Conservation (phyloP, 2,113 vertebrate genomes). For the Macheiramphus alcinus region DNA sequence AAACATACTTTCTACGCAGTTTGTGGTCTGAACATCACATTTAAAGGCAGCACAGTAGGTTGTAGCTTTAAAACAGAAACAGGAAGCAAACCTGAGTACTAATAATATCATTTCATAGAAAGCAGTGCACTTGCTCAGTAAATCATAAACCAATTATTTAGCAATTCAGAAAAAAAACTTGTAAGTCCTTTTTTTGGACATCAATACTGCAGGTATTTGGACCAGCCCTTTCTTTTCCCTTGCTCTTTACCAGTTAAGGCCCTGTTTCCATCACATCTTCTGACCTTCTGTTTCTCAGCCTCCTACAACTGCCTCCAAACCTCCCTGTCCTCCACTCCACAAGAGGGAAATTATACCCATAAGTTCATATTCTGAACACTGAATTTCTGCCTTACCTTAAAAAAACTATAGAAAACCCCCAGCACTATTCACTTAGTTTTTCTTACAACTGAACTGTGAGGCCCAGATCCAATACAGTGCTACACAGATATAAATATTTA, state of each 20-base stretch:
- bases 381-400: neutral
- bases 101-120: neutral
- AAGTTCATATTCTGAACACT: neutral
- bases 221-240: neutral
- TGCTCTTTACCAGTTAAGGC: neutral
- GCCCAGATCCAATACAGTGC: neutral
- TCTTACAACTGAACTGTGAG: neutral
- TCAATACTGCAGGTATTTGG: neutral
- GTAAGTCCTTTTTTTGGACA: neutral
- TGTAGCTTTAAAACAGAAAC: neutral
- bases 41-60: accelerated
- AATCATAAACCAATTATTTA: neutral
- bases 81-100: neutral
- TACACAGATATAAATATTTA: neutral
- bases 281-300: neutral
- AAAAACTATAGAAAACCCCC: neutral
- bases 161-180: neutral
- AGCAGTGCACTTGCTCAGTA: neutral
- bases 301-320: neutral
- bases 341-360: neutral
- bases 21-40: neutral
- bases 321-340: neutral
- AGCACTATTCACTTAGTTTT: neutral
- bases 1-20: accelerated
- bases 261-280: neutral